Percentiles rank a stretch among this genome's conserved stretches.
These are phyloP conservation scores for Dicyrtoma fusca DNA, from an alignment of 2,888 invertebrate genomes.

Conservation along the genomic window DNA sequence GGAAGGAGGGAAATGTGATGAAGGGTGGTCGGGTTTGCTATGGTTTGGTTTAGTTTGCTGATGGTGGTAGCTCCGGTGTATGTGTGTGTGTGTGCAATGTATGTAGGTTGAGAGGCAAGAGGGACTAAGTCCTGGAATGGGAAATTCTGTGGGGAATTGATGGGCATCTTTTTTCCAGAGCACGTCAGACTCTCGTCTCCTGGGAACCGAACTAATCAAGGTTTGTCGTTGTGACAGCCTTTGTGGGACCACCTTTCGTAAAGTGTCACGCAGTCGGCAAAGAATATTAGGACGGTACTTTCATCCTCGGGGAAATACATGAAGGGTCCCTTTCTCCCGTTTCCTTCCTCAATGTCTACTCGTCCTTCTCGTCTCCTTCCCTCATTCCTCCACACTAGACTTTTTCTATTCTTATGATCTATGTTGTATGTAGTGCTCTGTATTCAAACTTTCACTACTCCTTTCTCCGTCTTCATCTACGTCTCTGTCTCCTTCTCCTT, in stretches of 20 bases:
- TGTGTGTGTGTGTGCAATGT: background rate
- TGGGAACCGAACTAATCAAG: conserved; percentile 57
- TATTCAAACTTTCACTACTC: conserved; percentile 40
- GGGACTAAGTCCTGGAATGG: conserved; percentile 52
- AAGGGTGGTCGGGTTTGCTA: background rate
- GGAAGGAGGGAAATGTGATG: conserved; percentile 1
- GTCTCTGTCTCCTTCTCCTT: conserved; percentile 20
- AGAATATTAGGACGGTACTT: conserved; percentile 56
- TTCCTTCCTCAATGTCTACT: conserved; percentile 15
- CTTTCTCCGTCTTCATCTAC: background rate
- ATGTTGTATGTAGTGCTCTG: conserved; percentile 21
- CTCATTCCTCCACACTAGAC: background rate
- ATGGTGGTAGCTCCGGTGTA: background rate
- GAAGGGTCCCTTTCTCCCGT: conserved; percentile 42
- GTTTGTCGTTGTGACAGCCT: conserved; percentile 57
- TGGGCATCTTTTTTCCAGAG: conserved; percentile 57
- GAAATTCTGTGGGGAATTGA: conserved; percentile 53
- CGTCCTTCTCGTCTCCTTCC: conserved; percentile 9
- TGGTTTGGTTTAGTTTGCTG: background rate
- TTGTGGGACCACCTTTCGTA: conserved; percentile 56
- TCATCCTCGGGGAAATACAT: conserved; percentile 55
- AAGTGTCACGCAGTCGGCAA: conserved; percentile 56
- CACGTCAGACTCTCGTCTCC: conserved; percentile 54
- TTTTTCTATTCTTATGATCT: conserved; percentile 12
- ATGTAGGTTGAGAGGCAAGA: conserved; percentile 32